Evolutionary conservation across 2,113 vertebrate genomes (phyloP).

Genomic region (Bos indicus): DNA sequence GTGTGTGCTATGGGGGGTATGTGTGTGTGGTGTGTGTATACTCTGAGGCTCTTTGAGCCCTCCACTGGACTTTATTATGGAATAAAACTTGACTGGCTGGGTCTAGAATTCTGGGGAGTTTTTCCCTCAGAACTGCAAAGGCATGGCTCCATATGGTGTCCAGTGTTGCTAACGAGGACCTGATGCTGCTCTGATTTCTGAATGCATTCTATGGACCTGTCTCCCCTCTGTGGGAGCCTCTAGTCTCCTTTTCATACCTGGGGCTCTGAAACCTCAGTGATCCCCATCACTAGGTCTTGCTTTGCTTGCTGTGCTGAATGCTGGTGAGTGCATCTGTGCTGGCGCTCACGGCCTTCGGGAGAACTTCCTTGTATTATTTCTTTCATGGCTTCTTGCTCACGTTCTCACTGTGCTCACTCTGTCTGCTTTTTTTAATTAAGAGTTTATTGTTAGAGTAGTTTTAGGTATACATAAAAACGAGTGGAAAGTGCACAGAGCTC

Average conservation of each 20-base stretch:
- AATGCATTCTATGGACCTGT: fast-evolving
- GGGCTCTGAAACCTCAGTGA: neutral
- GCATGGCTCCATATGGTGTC: neutral
- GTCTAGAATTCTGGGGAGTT: neutral
- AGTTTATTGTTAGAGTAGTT: neutral
- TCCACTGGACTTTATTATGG: neutral
- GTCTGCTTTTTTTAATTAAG: neutral
- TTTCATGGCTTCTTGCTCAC: neutral
- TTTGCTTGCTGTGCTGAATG: neutral
- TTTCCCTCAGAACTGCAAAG: neutral
- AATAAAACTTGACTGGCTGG: neutral
- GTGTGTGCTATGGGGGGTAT: neutral
- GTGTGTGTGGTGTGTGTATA: neutral
- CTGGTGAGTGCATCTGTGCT: neutral
- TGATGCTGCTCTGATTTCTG: neutral
- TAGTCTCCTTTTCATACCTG: neutral
- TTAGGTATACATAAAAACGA: neutral
- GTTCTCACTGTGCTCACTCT: neutral
- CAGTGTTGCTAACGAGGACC: neutral
- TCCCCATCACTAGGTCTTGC: neutral
- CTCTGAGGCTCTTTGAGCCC: neutral
- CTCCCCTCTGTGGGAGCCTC: neutral
- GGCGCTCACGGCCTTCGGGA: neutral
- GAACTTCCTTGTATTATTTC: neutral
- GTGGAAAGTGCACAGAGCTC: neutral